A percentile compares a stretch with the other conserved stretches of the same genome.
Conservation (phyloP, 2,888 invertebrate genomes). For the Thelaira solivaga region DNA sequence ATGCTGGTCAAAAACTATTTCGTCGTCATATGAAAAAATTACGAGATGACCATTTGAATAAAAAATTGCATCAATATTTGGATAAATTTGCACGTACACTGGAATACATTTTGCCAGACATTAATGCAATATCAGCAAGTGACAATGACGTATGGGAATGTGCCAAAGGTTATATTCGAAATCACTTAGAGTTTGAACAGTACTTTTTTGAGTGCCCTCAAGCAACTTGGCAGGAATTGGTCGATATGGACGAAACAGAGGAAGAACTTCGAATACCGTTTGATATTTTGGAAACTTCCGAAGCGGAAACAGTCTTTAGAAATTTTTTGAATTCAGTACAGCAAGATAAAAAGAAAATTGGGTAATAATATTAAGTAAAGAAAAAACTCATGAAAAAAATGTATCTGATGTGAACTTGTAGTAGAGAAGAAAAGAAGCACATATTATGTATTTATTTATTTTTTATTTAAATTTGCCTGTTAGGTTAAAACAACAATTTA, state of each 20-base stretch:
- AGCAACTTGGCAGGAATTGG: slow-evolving; percentile 86
- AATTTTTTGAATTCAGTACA: slow-evolving; percentile 94
- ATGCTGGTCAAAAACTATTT: slow-evolving; percentile 87
- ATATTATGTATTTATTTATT: background rate
- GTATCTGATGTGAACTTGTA: too few species aligned
- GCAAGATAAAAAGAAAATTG: slow-evolving; percentile 92
- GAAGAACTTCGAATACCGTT: slow-evolving; percentile 91
- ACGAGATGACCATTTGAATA: slow-evolving; percentile 87
- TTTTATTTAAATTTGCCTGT: background rate
- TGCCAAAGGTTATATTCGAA: slow-evolving; percentile 89
- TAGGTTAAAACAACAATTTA: slow-evolving; percentile 96
- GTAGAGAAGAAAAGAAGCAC: too few species aligned
- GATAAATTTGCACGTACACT: slow-evolving; percentile 86
- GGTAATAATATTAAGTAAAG: too few species aligned
- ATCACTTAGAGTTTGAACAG: slow-evolving; percentile 94
- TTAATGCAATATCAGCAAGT: slow-evolving; percentile 80
- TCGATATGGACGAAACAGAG: slow-evolving; percentile 80
- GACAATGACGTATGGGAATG: slow-evolving; percentile 89
- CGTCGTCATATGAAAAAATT: slow-evolving; percentile 87
- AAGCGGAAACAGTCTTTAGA: slow-evolving; percentile 94
- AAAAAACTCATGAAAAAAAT: too few species aligned
- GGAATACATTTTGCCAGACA: slow-evolving; percentile 87
- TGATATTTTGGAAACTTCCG: slow-evolving; percentile 92
- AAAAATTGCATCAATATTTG: slow-evolving; percentile 86
- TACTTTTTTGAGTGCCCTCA: slow-evolving; percentile 93